Conservation (phyloP, 2,113 vertebrate genomes). For the Phylloscopus whistleri region DNA sequence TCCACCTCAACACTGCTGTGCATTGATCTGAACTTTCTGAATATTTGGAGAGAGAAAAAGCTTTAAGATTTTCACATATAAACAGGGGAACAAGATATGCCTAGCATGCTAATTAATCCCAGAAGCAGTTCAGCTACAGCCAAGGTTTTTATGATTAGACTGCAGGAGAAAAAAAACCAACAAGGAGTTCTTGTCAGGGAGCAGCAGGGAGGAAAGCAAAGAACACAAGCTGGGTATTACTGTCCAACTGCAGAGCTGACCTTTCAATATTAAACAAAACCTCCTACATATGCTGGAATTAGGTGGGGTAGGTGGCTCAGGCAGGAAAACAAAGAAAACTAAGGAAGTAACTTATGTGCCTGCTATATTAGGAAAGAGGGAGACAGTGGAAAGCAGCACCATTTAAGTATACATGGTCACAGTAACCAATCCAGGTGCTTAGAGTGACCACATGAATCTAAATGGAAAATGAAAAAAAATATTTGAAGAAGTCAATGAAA, state of each 20-base stretch:
- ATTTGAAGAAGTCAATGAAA: not conserved
- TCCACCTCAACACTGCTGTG: not conserved
- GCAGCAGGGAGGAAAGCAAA: not conserved
- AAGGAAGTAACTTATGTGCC: not conserved
- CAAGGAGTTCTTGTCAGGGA: not conserved
- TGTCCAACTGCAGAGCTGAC: not conserved
- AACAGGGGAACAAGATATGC: not conserved
- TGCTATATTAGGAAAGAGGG: not conserved
- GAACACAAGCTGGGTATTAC: not conserved
- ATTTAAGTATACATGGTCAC: not conserved
- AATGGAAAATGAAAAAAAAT: not conserved
- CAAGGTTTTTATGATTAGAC: not conserved
- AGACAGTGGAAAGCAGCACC: not conserved
- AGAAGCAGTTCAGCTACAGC: not conserved
- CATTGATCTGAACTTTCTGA: not conserved
- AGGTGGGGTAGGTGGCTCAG: not conserved
- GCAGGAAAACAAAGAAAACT: not conserved
- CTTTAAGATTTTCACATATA: not conserved
- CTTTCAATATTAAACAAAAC: conserved; percentile 11
- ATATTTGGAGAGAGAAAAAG: not conserved
- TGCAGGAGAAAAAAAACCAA: not conserved
- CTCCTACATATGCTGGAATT: not conserved
- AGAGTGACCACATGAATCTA: not conserved
- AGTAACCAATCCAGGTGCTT: not conserved
- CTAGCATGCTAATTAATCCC: not conserved